These are phyloP conservation scores for Pelecanoides urinatrix DNA, from an alignment of 2,113 vertebrate species.

Conservation along the genomic window DNA sequence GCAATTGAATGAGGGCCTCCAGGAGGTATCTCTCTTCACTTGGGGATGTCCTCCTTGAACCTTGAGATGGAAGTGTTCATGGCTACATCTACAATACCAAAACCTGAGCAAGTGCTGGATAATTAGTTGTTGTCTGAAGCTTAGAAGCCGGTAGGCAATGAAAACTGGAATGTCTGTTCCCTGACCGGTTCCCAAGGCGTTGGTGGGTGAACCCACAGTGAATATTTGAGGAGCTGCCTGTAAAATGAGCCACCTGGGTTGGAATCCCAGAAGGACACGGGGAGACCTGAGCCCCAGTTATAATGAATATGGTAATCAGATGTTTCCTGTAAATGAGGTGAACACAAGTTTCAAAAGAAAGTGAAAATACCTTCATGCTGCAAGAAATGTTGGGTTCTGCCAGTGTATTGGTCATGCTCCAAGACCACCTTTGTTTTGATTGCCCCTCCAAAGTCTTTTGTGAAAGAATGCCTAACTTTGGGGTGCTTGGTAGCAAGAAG, in stretches of 20 bases:
- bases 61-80: background rate
- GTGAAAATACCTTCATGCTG: background rate
- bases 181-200: background rate
- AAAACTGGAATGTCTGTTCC: background rate
- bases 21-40: background rate
- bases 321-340: background rate
- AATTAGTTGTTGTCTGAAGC: background rate
- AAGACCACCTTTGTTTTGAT: background rate
- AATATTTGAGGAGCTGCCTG: background rate
- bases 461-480: background rate
- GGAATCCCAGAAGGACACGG: background rate
- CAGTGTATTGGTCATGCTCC: background rate
- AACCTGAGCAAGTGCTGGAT: background rate
- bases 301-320: background rate
- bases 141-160: background rate
- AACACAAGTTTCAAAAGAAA: background rate
- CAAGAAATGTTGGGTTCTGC: background rate
- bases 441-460: background rate
- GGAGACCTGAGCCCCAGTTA: background rate
- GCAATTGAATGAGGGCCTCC: background rate
- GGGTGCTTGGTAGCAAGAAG: background rate
- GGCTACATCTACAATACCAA: background rate
- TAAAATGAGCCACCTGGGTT: background rate
- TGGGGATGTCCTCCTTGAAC: background rate
- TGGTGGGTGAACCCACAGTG: background rate